Conservation (phyloP, 1,140 invertebrate species). For the Capitella teleta region DNA sequence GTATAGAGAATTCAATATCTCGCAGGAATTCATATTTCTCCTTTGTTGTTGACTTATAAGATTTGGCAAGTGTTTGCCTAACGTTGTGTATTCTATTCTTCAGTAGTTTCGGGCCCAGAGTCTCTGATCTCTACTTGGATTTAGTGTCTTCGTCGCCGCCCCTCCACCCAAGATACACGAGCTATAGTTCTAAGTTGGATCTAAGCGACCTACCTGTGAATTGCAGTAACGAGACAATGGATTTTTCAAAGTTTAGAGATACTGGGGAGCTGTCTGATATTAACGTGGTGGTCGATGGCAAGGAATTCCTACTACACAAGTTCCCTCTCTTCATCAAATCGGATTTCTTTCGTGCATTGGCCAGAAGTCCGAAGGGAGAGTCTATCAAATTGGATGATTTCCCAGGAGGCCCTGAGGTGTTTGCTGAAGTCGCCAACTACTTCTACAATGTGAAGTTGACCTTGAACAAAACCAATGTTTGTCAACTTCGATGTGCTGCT, state of each 20-base stretch:
- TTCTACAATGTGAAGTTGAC: constrained; percentile 37
- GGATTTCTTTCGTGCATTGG: constrained; percentile 31
- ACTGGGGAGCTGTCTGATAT: constrained; percentile 37
- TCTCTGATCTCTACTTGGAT: no score
- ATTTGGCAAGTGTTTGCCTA: no score
- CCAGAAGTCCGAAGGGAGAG: constrained; percentile 13
- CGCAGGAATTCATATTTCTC: no score
- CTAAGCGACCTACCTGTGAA: no score
- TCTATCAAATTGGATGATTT: constrained; percentile 26
- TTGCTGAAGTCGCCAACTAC: constrained; percentile 33
- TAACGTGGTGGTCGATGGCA: constrained; percentile 22
- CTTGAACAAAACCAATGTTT: constrained; percentile 28
- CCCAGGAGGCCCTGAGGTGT: constrained; percentile 33
- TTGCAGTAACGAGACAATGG: no score
- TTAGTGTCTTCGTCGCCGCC: no score
- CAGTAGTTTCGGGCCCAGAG: no score
- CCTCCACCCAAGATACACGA: no score
- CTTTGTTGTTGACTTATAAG: no score
- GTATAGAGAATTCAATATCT: no score
- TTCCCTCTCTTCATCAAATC: constrained; percentile 36
- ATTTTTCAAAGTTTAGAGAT: constrained; percentile 35
- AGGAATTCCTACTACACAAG: constrained; percentile 30
- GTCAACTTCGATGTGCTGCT: constrained; percentile 31
- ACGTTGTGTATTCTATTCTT: no score
- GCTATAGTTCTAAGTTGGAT: no score